phyloP scores from a whole-genome alignment of 2,797 vertebrate species.

The Ateles fusciceps region DNA sequence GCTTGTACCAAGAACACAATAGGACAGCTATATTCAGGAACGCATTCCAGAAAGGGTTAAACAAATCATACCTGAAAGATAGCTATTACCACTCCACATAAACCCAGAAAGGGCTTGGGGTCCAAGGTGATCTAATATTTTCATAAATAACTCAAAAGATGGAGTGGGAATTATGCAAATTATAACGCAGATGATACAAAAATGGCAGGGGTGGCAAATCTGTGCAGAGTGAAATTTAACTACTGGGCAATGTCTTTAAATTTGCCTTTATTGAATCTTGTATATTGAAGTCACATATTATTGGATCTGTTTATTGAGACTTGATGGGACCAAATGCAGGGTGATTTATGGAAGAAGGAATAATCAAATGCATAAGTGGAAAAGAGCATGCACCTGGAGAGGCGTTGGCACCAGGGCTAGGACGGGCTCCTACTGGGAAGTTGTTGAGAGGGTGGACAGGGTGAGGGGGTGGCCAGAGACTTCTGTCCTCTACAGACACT shows the following conservation, averaged over 20 bases:
- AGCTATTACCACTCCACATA: not conserved
- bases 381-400: not conserved
- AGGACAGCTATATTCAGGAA: not conserved
- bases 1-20: not conserved
- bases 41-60: constrained; percentile 45
- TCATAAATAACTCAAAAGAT: constrained; percentile 62
- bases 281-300: constrained; percentile 73
- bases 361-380: constrained; percentile 42
- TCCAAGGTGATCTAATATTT: constrained; percentile 61
- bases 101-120: not conserved
- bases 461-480: not conserved
- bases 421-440: not conserved
- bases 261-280: constrained; percentile 70
- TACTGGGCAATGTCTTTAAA: constrained; percentile 70
- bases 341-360: constrained; percentile 46
- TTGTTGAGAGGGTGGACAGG: fast-evolving
- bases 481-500: not conserved
- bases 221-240: constrained; percentile 64
- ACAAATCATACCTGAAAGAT: constrained; percentile 19
- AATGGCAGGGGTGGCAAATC: constrained; percentile 47
- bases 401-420: not conserved
- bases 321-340: constrained; percentile 46
- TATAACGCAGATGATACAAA: constrained; percentile 55
- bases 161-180: constrained; percentile 67
- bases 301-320: constrained; percentile 63